These are phyloP conservation scores for Ornithoptera alexandrae DNA, from an alignment of 2,888 invertebrate genomes.

Conservation along the genomic window DNA sequence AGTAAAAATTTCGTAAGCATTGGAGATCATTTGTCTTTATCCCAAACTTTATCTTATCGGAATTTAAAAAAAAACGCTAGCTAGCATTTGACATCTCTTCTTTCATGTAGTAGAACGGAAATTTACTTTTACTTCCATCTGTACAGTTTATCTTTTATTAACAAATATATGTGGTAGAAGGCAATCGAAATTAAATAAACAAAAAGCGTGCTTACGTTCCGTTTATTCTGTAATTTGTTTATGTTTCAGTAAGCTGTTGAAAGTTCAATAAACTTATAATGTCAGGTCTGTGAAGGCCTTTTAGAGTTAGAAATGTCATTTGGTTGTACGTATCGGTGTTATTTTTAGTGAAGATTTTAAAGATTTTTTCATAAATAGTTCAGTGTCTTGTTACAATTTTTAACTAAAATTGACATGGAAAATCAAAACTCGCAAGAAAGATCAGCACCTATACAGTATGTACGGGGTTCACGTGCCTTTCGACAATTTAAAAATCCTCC, in stretches of 20 bases:
- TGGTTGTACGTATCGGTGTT: slow-evolving; percentile 30
- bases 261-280: slow-evolving; percentile 72
- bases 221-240: slow-evolving; percentile 23
- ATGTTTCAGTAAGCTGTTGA: slow-evolving; percentile 29
- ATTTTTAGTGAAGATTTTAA: slow-evolving; percentile 27
- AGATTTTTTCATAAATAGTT: slow-evolving; percentile 25
- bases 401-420: slow-evolving; percentile 61
- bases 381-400: slow-evolving; percentile 33
- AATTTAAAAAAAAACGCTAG: slow-evolving; percentile 12
- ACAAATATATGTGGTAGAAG: slow-evolving; percentile 38
- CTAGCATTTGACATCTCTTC: slow-evolving; percentile 36
- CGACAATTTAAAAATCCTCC: slow-evolving; percentile 87
- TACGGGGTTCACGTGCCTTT: slow-evolving; percentile 81
- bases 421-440: slow-evolving; percentile 65
- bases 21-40: slow-evolving; percentile 6
- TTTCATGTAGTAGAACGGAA: slow-evolving; percentile 38
- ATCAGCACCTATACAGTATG: slow-evolving; percentile 77
- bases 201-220: slow-evolving; percentile 23
- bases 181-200: slow-evolving; percentile 25
- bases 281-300: slow-evolving; percentile 42
- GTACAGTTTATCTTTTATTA: slow-evolving; percentile 44
- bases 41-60: slow-evolving; percentile 1
- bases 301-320: slow-evolving; percentile 28
- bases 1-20: background rate
- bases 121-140: slow-evolving; percentile 47